Base-by-base conservation (phyloP, 2,797 vertebrate genomes). In the Pempheris klunzingeri region DNA sequence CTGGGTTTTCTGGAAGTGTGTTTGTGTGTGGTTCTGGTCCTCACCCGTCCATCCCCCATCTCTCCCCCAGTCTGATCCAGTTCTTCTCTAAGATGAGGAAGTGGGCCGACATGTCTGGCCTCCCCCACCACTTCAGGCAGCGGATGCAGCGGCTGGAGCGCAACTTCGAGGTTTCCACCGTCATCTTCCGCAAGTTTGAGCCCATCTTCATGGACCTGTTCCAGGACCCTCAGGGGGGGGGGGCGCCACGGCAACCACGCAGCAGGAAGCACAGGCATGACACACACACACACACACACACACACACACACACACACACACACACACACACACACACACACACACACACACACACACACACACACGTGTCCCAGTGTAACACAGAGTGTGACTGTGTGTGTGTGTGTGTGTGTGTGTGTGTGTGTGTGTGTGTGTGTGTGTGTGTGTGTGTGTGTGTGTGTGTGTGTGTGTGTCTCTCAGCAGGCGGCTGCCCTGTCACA, bases 81-180 rank as follows among this genome's bases (percentile, higher is more conserved):
- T 99, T 99, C 94, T 99, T 99, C 93, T 97, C 93, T 54, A 99
- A 99, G 94, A 99, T 99, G 97, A 98, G 97, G 93, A 99, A 98
- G 68, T 99, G 98, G 98, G 96, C 97, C 55, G 97, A 99, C 90
- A 99, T 99, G 98, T 97, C 97, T 28, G 97, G 96, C 82, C 93
- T 98, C 24, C 89, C 95, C 0, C 96, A 96, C 86, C 96, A 97
- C 78, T 99, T 99, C 92, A 87, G 97, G 68, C 95, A 96, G 60
- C 95, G 97, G 24, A 94, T 99, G 84, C 96, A 95, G 32, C 95
- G 93, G 0, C 94, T 99, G 72, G 98, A 99, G 90, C 96, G 98
- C 63, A 99, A 99, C 91, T 99, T 99, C 49, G 98, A 99, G 86
- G 98, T 99, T 24, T 97, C 98, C 24, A 98, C 97, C 0, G 98